Base-by-base conservation (phyloP, 2,888 invertebrate genomes). In the Cephus pygmeus region DNA sequence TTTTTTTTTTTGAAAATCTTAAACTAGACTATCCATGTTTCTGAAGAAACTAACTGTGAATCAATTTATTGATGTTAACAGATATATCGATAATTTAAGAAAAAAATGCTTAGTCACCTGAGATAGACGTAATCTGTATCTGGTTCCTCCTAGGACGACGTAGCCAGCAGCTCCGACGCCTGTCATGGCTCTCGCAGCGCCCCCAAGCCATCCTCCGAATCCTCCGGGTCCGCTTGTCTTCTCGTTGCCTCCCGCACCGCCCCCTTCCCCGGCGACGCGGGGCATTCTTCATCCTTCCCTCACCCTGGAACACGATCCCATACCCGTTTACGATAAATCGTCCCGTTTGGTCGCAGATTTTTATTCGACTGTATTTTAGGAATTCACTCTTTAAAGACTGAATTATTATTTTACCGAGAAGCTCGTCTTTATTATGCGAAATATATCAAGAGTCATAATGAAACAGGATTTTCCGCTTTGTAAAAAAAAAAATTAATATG, bases 111-210 rank as follows among this genome's bases (percentile, higher is more conserved):
- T 56, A 56, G 23, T 56, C 56, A 91, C 90, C 88, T 90, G 90
- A 15, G 91, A 90, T 36, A 90, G 93, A 88, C 95, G 94, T 86
- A 95, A 94, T 85, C 95, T 94, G 92, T 95, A 95, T 90, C 95
- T 94, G 91, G 95, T 94, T 87, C 95, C 94, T 88, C 95, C 95
- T 92, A 95, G 93, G 90, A 94, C 94, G 92, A 94, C 94, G 92
- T 94, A 94, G 83, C 92, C 90, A 78, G 87, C 87, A 76, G 83
- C 83, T 76, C 85, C 84, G 80, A 83, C 85, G 77, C 87, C 88
- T 75, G 87, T 88, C 85, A 90, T 87, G 75, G 89, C 85, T 79
- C 88, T 87, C 75, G 90, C 87, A 40, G 90, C 89, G 69, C 88
- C 90, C 71, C 89, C 90, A 74, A 90, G 86, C 90, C 90, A 89